Percentiles rank a stretch among this genome's conserved stretches.
Evolutionary conservation across 2,113 vertebrate genomes (phyloP).

Genomic region (Holacanthus passer): DNA sequence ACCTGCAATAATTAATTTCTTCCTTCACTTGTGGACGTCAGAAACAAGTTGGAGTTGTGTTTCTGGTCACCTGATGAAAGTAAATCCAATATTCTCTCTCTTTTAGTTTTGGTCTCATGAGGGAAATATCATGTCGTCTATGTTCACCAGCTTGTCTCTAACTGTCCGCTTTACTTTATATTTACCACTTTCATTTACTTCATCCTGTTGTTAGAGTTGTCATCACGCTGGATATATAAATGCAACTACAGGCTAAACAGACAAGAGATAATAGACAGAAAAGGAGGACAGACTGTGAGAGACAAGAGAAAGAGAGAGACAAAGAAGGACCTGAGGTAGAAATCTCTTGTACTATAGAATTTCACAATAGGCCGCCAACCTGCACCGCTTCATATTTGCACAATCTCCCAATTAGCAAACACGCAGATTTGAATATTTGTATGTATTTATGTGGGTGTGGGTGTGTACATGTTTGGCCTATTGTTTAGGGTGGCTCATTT

Average conservation of each 20-base stretch:
- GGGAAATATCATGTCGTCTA: too few species aligned
- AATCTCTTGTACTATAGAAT: background rate
- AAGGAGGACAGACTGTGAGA: background rate
- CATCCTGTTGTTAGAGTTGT: background rate
- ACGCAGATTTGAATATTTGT: conserved; percentile 18
- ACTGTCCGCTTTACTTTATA: too few species aligned
- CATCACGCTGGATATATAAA: background rate
- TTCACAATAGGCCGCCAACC: background rate
- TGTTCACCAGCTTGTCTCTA: too few species aligned
- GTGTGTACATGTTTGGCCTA: conserved; percentile 35
- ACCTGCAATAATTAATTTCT: background rate
- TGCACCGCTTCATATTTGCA: conserved; percentile 49
- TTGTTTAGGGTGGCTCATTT: conserved; percentile 44
- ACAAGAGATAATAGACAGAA: too few species aligned
- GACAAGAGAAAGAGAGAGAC: background rate
- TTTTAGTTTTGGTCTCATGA: background rate
- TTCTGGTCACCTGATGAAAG: too few species aligned
- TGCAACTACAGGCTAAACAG: background rate
- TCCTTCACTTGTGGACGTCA: background rate
- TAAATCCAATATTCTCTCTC: background rate
- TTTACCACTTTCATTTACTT: too few species aligned
- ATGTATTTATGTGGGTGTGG: conserved; percentile 31
- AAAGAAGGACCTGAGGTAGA: background rate
- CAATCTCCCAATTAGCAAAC: conserved; percentile 68
- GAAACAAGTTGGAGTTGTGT: background rate